phyloP scores from a whole-genome alignment of 2,113 vertebrate genomes.

The Petrocephalus zakoni region DNA sequence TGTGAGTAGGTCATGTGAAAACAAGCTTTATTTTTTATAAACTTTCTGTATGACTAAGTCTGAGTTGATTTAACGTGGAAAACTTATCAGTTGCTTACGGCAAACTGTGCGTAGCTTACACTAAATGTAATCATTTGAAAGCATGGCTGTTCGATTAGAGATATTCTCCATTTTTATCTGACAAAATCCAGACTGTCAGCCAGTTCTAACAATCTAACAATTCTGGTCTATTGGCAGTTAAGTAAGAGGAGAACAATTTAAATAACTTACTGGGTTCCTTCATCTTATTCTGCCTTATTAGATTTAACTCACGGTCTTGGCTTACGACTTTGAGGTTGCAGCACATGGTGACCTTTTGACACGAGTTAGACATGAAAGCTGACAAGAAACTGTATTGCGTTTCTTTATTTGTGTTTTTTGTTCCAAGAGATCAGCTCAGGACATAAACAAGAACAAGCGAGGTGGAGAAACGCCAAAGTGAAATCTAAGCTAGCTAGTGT shows the following conservation, averaged over 20 bases:
- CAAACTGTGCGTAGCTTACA: neutral
- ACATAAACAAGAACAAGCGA: neutral
- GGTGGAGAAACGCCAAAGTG: neutral
- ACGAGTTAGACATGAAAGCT: neutral
- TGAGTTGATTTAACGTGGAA: neutral
- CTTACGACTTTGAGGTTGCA: neutral
- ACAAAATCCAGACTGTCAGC: neutral
- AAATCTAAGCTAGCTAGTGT: neutral
- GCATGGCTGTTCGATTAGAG: neutral
- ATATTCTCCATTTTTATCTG: neutral
- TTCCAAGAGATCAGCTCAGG: neutral
- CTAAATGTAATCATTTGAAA: neutral
- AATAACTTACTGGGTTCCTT: neutral
- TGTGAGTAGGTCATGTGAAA: neutral
- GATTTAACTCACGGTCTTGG: neutral
- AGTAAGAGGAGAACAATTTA: neutral
- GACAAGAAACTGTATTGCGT: neutral
- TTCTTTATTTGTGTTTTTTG: neutral
- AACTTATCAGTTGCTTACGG: neutral
- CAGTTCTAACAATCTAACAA: neutral
- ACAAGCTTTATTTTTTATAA: neutral
- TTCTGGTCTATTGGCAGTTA: neutral
- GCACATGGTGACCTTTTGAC: neutral
- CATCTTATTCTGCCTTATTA: neutral
- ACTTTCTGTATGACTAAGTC: neutral